Percentiles rank a stretch among this genome's conserved stretches.
Evolutionary conservation across 2,797 vertebrate species (phyloP).

Genomic region (Octomys mimax): DNA sequence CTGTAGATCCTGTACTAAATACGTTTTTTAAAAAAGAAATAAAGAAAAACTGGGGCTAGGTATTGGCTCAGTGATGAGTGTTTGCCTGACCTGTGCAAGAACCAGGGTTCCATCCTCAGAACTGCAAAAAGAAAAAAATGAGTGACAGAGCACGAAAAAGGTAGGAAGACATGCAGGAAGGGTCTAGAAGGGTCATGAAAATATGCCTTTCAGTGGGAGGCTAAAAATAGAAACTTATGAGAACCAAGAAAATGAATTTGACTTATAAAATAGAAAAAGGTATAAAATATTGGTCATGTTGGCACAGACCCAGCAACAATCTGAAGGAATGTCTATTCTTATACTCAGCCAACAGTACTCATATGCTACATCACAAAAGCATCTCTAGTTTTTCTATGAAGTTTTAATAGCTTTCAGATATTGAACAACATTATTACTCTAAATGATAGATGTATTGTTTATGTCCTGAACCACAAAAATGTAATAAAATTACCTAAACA

Average conservation of each 20-base stretch:
- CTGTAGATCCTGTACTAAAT: too few relatives aligned
- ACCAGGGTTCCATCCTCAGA: not conserved
- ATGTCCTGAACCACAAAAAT: slow-evolving; percentile 28
- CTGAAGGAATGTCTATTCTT: not conserved
- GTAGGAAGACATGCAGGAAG: not conserved
- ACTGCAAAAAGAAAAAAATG: not conserved
- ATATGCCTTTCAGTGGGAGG: not conserved
- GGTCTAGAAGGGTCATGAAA: slow-evolving; percentile 19
- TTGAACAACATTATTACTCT: not conserved
- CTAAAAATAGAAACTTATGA: not conserved
- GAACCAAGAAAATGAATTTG: not conserved
- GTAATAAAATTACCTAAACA: slow-evolving; percentile 54
- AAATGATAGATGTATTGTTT: slow-evolving; percentile 58
- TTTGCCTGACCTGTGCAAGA: not conserved
- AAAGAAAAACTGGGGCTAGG: not conserved
- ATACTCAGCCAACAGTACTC: rapidly evolving
- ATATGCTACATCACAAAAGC: not conserved
- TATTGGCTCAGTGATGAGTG: not conserved
- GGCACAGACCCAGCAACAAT: not conserved
- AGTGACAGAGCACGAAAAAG: not conserved
- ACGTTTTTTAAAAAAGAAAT: too few relatives aligned
- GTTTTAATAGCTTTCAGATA: not conserved
- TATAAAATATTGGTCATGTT: rapidly evolving
- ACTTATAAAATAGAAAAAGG: not conserved
- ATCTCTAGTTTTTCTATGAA: not conserved